phyloP scores from a whole-genome alignment of 2,113 vertebrate species.

The Scartelaos histophorus region DNA sequence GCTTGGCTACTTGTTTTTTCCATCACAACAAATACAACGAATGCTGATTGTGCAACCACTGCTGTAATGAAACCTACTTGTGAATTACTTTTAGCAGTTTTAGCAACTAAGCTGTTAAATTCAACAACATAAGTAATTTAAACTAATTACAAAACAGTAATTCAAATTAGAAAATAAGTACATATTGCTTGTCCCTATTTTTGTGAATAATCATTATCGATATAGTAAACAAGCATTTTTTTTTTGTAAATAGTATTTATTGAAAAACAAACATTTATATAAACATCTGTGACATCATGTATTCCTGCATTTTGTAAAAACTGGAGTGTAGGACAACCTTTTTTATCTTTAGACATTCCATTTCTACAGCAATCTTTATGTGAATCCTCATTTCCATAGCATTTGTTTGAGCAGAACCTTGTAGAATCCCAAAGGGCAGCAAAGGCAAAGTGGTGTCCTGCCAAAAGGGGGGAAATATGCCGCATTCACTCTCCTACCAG shows the following conservation, averaged over 20 bases:
- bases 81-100: neutral
- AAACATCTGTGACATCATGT: constrained; percentile 37
- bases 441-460: constrained; percentile 66
- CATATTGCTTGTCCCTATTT: too few species aligned
- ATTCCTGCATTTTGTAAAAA: constrained; percentile 29
- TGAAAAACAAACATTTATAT: constrained; percentile 33
- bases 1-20: neutral
- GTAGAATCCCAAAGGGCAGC: constrained; percentile 32
- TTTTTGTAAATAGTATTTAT: constrained; percentile 56
- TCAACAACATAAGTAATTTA: too few species aligned
- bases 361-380: neutral
- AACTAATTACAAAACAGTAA: too few species aligned
- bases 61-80: neutral
- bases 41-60: neutral
- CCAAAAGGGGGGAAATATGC: constrained; percentile 14
- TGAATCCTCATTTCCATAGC: constrained; percentile 2
- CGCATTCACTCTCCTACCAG: constrained; percentile 24
- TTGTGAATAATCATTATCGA: too few species aligned
- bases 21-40: too few species aligned
- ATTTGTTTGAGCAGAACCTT: neutral
- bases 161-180: too few species aligned
- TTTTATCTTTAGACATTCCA: neutral
- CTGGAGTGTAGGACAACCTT: neutral
- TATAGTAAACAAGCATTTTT: neutral
- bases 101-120: neutral